A percentile compares a stretch with the other conserved stretches of the same genome.
Evolutionary conservation across 2,113 vertebrate species (phyloP).

Genomic region (Globicephala melas): DNA sequence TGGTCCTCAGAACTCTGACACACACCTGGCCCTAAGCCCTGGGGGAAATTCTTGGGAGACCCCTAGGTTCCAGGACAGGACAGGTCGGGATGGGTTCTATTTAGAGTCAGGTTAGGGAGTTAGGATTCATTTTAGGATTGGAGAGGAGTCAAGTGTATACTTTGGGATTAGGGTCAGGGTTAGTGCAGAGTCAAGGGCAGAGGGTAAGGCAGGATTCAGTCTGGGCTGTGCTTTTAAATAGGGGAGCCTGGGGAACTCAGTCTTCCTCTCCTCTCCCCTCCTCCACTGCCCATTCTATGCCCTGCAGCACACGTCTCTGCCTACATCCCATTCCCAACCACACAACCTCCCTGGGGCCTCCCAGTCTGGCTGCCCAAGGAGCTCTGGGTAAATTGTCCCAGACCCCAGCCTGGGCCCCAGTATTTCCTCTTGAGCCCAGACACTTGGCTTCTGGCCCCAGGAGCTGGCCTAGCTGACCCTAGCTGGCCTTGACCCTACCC

Average conservation of each 20-base stretch:
- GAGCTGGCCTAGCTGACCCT: not conserved
- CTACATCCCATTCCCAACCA: not conserved
- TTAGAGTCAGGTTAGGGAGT: not conserved
- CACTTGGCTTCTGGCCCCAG: slow-evolving; percentile 40
- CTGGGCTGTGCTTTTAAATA: not conserved
- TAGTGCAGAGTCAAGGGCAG: not conserved
- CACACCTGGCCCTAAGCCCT: slow-evolving; percentile 31
- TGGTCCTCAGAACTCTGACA: slow-evolving; percentile 52
- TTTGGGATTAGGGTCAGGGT: not conserved
- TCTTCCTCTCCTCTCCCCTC: not conserved
- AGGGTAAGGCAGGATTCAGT: slow-evolving; percentile 20
- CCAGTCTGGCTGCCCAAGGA: not conserved
- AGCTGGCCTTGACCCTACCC: slow-evolving; percentile 20
- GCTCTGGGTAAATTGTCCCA: not conserved
- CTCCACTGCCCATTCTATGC: not conserved
- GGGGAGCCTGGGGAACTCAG: not conserved
- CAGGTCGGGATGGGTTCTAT: not conserved
- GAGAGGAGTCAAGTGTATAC: not conserved
- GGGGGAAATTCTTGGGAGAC: slow-evolving; percentile 51
- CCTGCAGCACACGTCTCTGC: not conserved
- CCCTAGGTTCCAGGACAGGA: not conserved
- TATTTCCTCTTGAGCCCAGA: not conserved
- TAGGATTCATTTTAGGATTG: not conserved
- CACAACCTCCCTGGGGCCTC: not conserved
- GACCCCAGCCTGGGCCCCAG: not conserved